Evolutionary conservation across 2,113 vertebrate genomes (phyloP).

Genomic region (Phylloscopus whistleri): DNA sequence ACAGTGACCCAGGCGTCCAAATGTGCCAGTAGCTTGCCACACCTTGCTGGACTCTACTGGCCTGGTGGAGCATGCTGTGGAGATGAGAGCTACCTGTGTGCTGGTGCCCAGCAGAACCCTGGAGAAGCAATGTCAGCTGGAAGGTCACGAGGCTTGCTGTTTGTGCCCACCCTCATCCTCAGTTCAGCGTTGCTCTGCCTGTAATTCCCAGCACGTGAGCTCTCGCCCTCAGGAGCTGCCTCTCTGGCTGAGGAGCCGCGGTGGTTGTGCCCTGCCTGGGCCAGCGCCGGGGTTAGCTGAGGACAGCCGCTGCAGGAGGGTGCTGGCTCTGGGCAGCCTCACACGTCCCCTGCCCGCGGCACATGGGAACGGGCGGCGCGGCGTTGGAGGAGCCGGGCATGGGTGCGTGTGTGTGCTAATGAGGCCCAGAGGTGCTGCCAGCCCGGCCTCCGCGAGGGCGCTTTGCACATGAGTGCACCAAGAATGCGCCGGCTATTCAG

Average conservation of each 20-base stretch:
- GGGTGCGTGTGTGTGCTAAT: constrained; percentile 41
- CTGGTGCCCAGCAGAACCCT: not conserved
- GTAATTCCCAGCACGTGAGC: not conserved
- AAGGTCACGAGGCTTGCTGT: not conserved
- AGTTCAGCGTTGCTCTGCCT: not conserved
- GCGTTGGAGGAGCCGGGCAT: not conserved
- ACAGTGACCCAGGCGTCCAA: not conserved
- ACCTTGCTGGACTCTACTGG: not conserved
- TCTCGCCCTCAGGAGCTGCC: not conserved
- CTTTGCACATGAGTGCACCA: constrained; percentile 61
- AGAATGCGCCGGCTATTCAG: constrained; percentile 57
- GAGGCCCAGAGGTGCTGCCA: constrained; percentile 56
- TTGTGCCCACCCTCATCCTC: not conserved
- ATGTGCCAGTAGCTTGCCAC: not conserved
- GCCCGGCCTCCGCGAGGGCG: not conserved
- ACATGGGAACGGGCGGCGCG: not conserved
- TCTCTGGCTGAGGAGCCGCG: not conserved
- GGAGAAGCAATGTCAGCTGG: not conserved
- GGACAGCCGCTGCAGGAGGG: not conserved
- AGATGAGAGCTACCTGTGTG: not conserved
- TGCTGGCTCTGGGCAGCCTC: not conserved
- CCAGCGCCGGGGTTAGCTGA: constrained; percentile 13
- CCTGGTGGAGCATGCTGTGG: not conserved
- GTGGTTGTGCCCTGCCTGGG: fast-evolving
- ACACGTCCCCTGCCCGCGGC: not conserved